Evolutionary conservation across 2,888 invertebrate genomes (phyloP).

Genomic region (Athetis lepigone): DNA sequence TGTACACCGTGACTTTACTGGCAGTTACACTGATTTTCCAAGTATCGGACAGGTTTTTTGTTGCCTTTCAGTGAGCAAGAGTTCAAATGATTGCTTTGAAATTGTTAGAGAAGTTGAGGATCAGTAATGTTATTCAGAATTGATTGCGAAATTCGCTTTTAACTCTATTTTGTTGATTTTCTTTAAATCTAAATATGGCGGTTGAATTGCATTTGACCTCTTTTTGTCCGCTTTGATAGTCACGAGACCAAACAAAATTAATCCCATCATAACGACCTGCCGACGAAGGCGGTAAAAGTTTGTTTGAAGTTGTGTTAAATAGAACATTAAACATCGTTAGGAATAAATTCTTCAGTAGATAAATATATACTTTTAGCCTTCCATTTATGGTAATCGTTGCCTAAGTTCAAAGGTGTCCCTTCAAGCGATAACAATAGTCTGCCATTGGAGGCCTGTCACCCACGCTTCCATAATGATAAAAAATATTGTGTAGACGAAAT

Average conservation of each 20-base stretch:
- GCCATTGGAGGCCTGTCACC: slow-evolving; percentile 60
- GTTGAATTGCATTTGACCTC: not conserved
- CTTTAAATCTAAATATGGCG: not conserved
- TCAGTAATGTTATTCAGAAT: not conserved
- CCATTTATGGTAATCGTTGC: slow-evolving; percentile 64
- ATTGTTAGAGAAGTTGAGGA: not conserved
- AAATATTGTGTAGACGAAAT: slow-evolving; percentile 66
- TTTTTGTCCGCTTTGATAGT: not conserved
- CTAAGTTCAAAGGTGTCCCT: slow-evolving; percentile 77
- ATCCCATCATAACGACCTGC: not conserved
- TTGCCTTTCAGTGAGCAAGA: not conserved
- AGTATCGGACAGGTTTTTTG: slow-evolving; percentile 34
- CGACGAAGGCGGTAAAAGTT: not conserved
- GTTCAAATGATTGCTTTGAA: not conserved
- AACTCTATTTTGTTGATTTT: not conserved
- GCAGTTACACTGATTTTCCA: slow-evolving; percentile 43
- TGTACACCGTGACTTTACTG: slow-evolving; percentile 36
- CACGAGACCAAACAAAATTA: not conserved
- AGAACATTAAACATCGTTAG: slow-evolving; percentile 11
- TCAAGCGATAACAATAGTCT: slow-evolving; percentile 68
- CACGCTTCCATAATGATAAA: slow-evolving; percentile 63
- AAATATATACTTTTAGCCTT: slow-evolving; percentile 25
- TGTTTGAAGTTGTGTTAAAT: slow-evolving; percentile 1
- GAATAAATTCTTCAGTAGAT: slow-evolving; percentile 16
- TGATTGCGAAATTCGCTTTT: not conserved